These are phyloP conservation scores for Lepeophtheirus salmonis DNA, from an alignment of 1,140 invertebrate genomes.

Conservation along the genomic window DNA sequence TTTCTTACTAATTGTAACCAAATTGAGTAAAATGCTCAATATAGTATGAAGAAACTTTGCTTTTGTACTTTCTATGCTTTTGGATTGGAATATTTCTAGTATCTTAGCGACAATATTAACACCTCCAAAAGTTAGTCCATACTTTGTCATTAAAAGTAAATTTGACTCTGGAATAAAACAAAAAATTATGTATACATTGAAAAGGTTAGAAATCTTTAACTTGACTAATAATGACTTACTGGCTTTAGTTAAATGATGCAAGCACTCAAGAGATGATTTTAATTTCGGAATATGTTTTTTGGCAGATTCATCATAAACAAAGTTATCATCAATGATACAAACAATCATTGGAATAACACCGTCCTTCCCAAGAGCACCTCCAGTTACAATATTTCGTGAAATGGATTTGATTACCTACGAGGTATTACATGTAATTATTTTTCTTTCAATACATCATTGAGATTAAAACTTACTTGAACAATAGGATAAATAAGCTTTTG, in stretches of 20 bases:
- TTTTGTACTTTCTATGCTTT: neutral
- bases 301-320: neutral
- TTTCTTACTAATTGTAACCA: neutral
- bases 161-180: neutral
- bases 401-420: neutral
- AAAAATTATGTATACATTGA: neutral
- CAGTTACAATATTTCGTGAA: neutral
- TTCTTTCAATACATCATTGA: neutral
- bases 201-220: neutral
- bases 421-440: neutral
- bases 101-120: neutral
- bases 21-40: neutral
- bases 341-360: neutral
- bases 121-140: neutral
- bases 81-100: neutral
- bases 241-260: neutral
- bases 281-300: neutral
- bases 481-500: neutral
- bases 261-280: neutral
- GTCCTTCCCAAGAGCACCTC: neutral
- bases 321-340: neutral
- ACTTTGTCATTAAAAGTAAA: neutral
- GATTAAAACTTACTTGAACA: neutral
- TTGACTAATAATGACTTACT: neutral
- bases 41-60: neutral